A percentile compares a stretch with the other conserved stretches of the same genome.
Conservation (phyloP, 2,797 vertebrate genomes). For the Phrynocephalus vlangalii region DNA sequence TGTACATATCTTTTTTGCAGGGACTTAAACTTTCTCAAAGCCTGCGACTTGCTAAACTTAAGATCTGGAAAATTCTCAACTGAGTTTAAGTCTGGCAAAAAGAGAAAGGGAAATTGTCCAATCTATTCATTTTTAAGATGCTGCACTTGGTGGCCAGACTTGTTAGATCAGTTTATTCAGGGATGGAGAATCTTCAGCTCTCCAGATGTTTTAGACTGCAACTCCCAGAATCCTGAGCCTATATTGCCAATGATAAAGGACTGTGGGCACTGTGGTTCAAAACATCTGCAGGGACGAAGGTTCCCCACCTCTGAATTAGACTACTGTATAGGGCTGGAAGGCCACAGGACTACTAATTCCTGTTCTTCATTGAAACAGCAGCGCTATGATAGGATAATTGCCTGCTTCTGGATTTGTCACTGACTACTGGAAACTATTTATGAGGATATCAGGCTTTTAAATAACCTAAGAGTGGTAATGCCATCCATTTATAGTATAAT, state of each 20-base stretch:
- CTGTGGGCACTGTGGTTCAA: too few relatives aligned
- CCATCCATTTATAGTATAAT: background rate
- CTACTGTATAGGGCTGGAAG: too few relatives aligned
- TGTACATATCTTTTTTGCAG: background rate
- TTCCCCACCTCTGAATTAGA: too few relatives aligned
- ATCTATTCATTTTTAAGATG: background rate
- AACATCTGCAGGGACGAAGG: too few relatives aligned
- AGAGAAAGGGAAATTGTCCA: background rate
- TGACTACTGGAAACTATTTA: background rate
- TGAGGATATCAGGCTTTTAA: background rate
- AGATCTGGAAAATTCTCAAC: background rate
- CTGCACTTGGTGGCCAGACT: background rate
- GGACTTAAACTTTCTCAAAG: background rate
- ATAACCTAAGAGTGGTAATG: background rate
- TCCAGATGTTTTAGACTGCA: too few relatives aligned
- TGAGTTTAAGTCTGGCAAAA: background rate
- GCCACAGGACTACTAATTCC: background rate
- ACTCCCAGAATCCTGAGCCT: too few relatives aligned
- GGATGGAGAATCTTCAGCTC: too few relatives aligned
- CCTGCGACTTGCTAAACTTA: background rate
- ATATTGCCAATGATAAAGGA: too few relatives aligned
- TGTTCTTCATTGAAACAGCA: background rate
- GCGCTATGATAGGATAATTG: background rate
- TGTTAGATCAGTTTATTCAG: too few relatives aligned
- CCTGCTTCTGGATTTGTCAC: background rate